Evolutionary conservation across 2,113 vertebrate genomes (phyloP), one percentile per base, ranked within the genome.

Genomic region (Proteles cristata): DNA sequence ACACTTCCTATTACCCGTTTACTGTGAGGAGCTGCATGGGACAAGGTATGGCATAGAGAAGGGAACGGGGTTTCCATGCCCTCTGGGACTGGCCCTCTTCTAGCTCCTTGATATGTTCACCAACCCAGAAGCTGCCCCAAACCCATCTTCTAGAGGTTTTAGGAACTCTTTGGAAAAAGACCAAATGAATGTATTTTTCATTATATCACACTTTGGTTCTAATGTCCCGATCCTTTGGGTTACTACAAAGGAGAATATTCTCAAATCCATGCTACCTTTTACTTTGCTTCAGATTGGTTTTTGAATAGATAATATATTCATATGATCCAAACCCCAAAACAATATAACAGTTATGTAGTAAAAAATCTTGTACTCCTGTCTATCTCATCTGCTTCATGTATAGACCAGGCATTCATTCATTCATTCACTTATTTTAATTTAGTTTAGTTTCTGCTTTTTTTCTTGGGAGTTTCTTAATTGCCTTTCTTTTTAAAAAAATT

Each of bases 281-380:
- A 84, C 28, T 43, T 91, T n/a, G 43, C 33, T 92, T 87, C 73
- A 95, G 43, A 80, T 63, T 80, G 19, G 21, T 87, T 87, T 83
- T 68, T 87, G 21, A 86, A 71, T 69, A 91, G 61, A 58, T 43
- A 65, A 63, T 80, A 39, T 88, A 39, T 50, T 88, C 65, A 63
- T 81, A 39, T 88, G 39, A 88, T 94, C 71, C 80, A 93, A 96
- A 94, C 71, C 66, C 14, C 23, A 73, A 93, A 96, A 89, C 73
- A 5, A 43, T 63, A 1, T 90, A 45, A 82, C 25, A 55, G 21
- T 86, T 86, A 28, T 45, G n/a, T 31, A 23, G 53, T 80, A 10
- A 71, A 84, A 93, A 93, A 7, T 86, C 69, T 93, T 83, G 76
- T 48, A 68, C 26, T 84, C 53, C 63, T 15, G 48, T n/a, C 86